Percentiles rank a stretch among this genome's conserved stretches.
Conservation (phyloP, 2,888 invertebrate genomes). For the Drosophila robusta region DNA sequence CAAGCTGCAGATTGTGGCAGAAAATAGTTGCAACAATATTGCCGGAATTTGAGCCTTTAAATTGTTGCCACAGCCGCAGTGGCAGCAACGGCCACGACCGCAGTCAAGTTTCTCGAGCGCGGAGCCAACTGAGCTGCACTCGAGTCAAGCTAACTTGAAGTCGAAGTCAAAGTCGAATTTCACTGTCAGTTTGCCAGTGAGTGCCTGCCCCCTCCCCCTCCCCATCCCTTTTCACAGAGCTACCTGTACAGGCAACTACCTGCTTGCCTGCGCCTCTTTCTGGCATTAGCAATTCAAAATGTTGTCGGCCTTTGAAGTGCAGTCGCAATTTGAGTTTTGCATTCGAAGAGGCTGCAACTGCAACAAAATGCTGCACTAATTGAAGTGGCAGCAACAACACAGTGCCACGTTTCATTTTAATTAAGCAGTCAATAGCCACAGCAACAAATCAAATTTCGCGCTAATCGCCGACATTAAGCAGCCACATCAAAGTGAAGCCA, state of each 20-base stretch:
- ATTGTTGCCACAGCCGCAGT: slow-evolving; percentile 29
- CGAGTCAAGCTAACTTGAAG: slow-evolving; percentile 28
- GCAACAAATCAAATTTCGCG: slow-evolving; percentile 53
- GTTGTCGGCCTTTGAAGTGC: slow-evolving; percentile 45
- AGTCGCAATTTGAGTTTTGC: slow-evolving; percentile 54
- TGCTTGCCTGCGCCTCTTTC: slow-evolving; percentile 6
- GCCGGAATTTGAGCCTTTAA: slow-evolving; percentile 39
- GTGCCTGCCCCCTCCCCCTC: neutral
- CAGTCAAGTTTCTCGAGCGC: neutral
- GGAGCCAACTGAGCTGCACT: slow-evolving; percentile 27
- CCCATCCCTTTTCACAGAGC: neutral
- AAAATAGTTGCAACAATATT: slow-evolving; percentile 16
- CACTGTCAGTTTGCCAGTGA: slow-evolving; percentile 31
- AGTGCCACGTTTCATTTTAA: slow-evolving; percentile 46
- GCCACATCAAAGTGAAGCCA: slow-evolving; percentile 53
- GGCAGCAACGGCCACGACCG: too few relatives aligned
- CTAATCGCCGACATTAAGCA: slow-evolving; percentile 58
- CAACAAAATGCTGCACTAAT: slow-evolving; percentile 68
- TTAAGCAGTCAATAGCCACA: slow-evolving; percentile 27
- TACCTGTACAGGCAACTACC: slow-evolving; percentile 21
- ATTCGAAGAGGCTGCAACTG: slow-evolving; percentile 29
- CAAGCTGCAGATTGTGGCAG: slow-evolving; percentile 12
- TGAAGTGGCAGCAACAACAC: slow-evolving; percentile 57
- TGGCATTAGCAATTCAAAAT: slow-evolving; percentile 74
- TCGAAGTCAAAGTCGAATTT: slow-evolving; percentile 17